A percentile compares a stretch with the other conserved stretches of the same genome.
Conservation (phyloP, 2,797 vertebrate species). For the Halcyon smyrnensis region DNA sequence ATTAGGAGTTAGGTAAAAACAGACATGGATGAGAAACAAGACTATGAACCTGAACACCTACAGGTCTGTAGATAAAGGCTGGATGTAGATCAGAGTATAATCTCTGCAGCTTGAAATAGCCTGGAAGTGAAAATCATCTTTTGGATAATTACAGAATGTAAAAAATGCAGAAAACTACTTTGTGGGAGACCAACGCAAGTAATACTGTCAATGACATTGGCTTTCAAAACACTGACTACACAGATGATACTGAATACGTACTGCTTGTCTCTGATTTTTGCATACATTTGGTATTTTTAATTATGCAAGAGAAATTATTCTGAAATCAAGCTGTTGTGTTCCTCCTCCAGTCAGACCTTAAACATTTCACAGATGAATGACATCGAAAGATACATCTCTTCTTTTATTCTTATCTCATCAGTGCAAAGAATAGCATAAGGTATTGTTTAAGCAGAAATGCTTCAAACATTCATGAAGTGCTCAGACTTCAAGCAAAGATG, state of each 20-base stretch:
- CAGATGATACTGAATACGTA: not conserved
- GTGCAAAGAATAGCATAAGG: not conserved
- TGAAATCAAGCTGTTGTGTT: not conserved
- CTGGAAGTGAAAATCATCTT: not conserved
- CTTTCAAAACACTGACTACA: not conserved
- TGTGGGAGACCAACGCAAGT: not conserved
- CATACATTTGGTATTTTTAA: not conserved
- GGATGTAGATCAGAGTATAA: not conserved
- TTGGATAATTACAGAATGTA: not conserved
- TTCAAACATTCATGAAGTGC: not conserved
- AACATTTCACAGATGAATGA: not conserved
- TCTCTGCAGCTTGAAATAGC: not conserved
- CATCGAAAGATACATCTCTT: not conserved
- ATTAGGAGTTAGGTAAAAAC: not conserved
- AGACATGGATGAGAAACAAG: not conserved
- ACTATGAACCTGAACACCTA: not conserved
- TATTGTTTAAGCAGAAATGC: not conserved
- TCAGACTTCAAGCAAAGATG: not conserved
- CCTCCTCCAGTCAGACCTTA: not conserved
- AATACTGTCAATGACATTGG: not conserved
- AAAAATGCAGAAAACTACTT: not conserved
- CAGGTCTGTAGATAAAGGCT: not conserved
- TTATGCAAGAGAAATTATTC: not conserved
- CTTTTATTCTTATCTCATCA: not conserved
- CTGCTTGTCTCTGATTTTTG: not conserved